phyloP scores from a whole-genome alignment of 2,888 invertebrate species.

The Idaea aversata region DNA sequence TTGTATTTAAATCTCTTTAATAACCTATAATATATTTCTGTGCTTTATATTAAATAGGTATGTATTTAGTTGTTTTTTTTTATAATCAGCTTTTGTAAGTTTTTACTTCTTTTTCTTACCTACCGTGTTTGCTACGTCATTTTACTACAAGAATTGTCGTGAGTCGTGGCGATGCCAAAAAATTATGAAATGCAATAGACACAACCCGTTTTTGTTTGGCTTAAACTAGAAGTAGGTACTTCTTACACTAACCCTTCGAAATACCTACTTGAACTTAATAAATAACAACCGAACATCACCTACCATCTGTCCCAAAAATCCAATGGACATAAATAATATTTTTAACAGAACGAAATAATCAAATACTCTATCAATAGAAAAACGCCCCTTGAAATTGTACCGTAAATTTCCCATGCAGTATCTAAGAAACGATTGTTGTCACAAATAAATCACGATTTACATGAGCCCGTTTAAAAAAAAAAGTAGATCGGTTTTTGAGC shows the following conservation, averaged over 20 bases:
- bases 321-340: constrained; percentile 27
- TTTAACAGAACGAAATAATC: constrained; percentile 30
- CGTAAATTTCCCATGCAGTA: constrained; percentile 76
- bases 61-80: no score
- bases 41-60: no score
- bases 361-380: constrained; percentile 11
- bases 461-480: constrained; percentile 42
- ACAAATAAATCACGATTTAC: constrained; percentile 74
- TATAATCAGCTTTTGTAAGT: no score
- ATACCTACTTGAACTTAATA: background rate
- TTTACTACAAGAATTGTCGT: no score
- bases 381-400: constrained; percentile 63
- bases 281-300: background rate
- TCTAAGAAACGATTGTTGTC: constrained; percentile 64
- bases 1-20: no score
- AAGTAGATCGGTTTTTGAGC: constrained; percentile 56
- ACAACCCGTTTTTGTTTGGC: background rate
- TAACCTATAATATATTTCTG: no score
- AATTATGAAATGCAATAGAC: background rate
- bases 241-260: background rate
- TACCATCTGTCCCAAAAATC: background rate
- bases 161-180: no score
- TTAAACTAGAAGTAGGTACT: background rate
- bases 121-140: no score
- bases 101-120: no score